Evolutionary conservation across 2,113 vertebrate species (phyloP).

Genomic region (Cephalopterus ornatus): DNA sequence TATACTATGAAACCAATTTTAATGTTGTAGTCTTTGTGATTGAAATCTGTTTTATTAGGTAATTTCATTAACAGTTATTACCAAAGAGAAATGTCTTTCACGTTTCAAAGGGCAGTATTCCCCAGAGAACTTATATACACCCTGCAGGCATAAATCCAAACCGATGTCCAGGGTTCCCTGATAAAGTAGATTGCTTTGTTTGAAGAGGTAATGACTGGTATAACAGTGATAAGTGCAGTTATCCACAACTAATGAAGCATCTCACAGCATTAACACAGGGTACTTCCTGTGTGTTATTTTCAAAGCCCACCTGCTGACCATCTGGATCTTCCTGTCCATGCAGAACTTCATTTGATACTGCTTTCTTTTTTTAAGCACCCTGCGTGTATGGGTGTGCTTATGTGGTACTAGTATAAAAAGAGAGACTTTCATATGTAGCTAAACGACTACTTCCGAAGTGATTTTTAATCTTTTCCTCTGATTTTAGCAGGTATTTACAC

Average conservation of each 20-base stretch:
- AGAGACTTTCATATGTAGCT: background rate
- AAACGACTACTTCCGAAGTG: background rate
- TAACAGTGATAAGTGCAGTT: background rate
- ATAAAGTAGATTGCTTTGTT: background rate
- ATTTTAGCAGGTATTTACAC: background rate
- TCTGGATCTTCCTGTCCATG: background rate
- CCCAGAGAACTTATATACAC: background rate
- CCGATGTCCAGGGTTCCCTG: background rate
- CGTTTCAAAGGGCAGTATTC: background rate
- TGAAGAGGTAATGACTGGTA: background rate
- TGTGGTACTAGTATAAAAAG: background rate
- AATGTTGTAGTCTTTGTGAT: background rate
- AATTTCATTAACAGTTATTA: background rate
- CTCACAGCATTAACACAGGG: background rate
- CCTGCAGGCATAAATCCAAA: background rate
- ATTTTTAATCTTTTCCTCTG: background rate
- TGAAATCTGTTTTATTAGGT: background rate
- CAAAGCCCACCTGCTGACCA: background rate
- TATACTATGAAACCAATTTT: background rate
- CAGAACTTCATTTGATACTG: background rate
- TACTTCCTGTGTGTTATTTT: background rate
- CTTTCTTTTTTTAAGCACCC: background rate
- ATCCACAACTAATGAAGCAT: background rate
- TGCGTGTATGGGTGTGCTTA: background rate
- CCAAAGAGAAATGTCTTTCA: background rate